Base-by-base conservation (phyloP, 2,113 vertebrate species). In the Martes martes region DNA sequence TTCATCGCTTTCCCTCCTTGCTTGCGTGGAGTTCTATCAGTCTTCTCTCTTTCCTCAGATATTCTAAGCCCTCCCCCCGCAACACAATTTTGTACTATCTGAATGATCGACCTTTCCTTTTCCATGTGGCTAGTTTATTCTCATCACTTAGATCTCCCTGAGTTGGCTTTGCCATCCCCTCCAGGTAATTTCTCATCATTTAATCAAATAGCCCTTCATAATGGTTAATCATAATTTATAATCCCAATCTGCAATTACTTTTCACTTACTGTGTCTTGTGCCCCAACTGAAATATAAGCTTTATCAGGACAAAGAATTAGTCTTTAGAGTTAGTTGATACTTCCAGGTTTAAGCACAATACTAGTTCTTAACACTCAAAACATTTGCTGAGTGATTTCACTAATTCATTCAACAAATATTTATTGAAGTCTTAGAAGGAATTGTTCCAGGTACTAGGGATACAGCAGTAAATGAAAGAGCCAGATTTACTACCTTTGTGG, bases 361-460 rank as follows among this genome's bases (percentile, higher is more conserved):
- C 9, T 45, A 71, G 7, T 65, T 94, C 42, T 67, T 91, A 95
- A 33, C 23, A 4, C 31, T 78, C 73, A 65, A 57, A 96, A 90
- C 24, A 39, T 50, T 42, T 71, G 15, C 39, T 57, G 71, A 97
- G 50, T 80, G 26, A 81, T 79, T 81, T 81, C 11, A 86, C 81
- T 78, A 39, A 96, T 28, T 87, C 61, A 92, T 55, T 95, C 88
- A 94, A n/a, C 67, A 97, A 95, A 87, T 73, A 79, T 81, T 73
- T 83, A 71, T 9, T 67, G 74, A 87, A 4, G 19, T 83, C n/a
- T 79, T 69, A 45, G 13, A 89, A 63, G 74, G 63, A 91, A 67
- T 28, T n/a, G 31, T 65, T 89, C 15, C 23, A 71, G 31, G 47
- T 18, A 45, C 24, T 63, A 23, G 55, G 11, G 8, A 67, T 42